Evolutionary conservation across 2,113 vertebrate genomes (phyloP).

Genomic region (Hirundichthys speculiger): DNA sequence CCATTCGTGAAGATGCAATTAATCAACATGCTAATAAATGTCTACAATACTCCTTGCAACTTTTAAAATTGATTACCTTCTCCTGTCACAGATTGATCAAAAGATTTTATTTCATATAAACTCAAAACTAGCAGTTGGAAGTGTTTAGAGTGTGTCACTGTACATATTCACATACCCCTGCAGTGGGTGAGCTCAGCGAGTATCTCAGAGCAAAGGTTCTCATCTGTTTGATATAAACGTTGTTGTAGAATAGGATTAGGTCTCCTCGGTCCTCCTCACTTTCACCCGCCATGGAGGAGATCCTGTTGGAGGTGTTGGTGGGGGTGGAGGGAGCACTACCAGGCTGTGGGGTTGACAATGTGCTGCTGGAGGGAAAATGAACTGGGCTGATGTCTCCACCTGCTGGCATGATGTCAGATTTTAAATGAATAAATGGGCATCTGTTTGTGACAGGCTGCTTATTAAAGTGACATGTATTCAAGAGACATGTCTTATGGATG

Average conservation of each 20-base stretch:
- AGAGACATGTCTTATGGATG: no score
- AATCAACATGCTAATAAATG: no score
- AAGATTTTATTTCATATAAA: not conserved
- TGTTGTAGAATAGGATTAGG: conserved; percentile 93
- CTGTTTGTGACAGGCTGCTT: no score
- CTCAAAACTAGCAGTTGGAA: no score
- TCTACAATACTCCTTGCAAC: no score
- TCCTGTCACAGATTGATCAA: no score
- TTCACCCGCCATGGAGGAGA: conserved; percentile 39
- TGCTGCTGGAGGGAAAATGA: conserved; percentile 87
- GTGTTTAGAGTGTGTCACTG: no score
- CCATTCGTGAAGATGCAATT: no score
- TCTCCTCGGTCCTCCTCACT: conserved; percentile 89
- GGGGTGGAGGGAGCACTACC: conserved; percentile 84
- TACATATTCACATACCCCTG: conserved; percentile 50
- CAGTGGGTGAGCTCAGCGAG: conserved; percentile 67
- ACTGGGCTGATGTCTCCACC: conserved; percentile 87
- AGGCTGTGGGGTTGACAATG: conserved; percentile 84
- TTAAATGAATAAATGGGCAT: not conserved
- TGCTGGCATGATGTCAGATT: conserved; percentile 53
- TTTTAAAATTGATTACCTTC: no score
- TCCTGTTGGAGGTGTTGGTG: conserved; percentile 65
- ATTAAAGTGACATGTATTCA: no score
- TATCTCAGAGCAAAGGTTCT: conserved; percentile 88
- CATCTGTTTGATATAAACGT: conserved; percentile 86